Evolutionary conservation across 1,140 invertebrate species (phyloP), one percentile per base, ranked within the genome.

Genomic region (Aricia agestis): DNA sequence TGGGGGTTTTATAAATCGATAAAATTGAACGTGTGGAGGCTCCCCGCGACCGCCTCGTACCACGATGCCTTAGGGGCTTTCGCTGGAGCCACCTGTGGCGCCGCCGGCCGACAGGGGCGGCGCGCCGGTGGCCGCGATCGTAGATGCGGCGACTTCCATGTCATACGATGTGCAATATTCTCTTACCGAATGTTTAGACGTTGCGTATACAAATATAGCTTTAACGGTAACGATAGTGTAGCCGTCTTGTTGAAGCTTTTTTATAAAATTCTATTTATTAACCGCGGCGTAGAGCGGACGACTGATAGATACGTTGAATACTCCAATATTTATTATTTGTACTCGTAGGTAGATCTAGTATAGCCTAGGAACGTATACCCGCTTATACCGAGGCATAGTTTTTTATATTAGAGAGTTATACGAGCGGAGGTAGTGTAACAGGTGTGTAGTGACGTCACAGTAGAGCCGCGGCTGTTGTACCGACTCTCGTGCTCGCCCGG

Each of bases 171-270:
- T 90, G 87, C 86, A 89, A 88, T 89, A 91, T 88, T 88, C 87
- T 89, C 84, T 81, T 90, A 91, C 81, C 77, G 82, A 85, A 76
- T 82, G 75, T 87, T 87, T 90, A 88, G 87, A 88, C 80, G 78
- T 82, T 89, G 87, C 85, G 84, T 91, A 88, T 87, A 91, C 86
- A 89, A 89, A 87, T 86, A 82, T 87, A 84, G 36, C 66, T 67
- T 41, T 88, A 91, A 85, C 85, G 89, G 85, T 89, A 91, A 90
- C 80, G 76, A 84, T 89, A 89, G 87, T 75, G 83, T 91, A 90
- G 86, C 82, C 82, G 87, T 90, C 87, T 91, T 89, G 86, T 90
- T 91, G 82, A 89, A 82, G 89, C 87, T 91, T 91, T 89, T 90
- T 85, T 91, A 88, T 84, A 88, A 91, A 89, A 90, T 83, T 91